Percentiles rank a stretch among this genome's conserved stretches.
These are phyloP conservation scores for Actinernus sp. DNA, from an alignment of 92 coral and sea anemone genomes.

Conservation along the genomic window DNA sequence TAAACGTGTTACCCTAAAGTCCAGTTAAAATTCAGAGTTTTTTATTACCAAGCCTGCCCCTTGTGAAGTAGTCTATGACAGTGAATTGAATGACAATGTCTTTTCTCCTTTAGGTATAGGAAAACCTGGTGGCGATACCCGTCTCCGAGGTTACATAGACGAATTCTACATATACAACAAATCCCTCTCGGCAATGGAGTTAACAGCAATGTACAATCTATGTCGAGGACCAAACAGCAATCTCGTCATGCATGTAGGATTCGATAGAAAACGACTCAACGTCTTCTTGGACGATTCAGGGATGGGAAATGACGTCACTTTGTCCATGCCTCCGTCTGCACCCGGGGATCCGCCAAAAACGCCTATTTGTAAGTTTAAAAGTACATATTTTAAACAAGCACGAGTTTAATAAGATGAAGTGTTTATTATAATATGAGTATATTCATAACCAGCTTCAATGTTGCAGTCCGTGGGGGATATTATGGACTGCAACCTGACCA, in stretches of 20 bases:
- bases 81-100: too few relatives aligned
- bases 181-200: conserved; percentile 74
- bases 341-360: too few relatives aligned
- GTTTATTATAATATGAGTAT: too few relatives aligned
- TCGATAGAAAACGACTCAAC: conserved; percentile 72
- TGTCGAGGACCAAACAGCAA: conserved; percentile 80
- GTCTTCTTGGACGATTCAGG: conserved; percentile 89
- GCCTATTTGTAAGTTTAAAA: too few relatives aligned
- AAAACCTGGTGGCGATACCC: conserved; percentile 52
- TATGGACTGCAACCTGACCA: too few relatives aligned
- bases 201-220: conserved; percentile 59
- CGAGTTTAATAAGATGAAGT: too few relatives aligned
- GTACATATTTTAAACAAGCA: too few relatives aligned
- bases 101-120: conserved; percentile 99
- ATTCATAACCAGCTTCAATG: too few relatives aligned
- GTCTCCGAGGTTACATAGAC: conserved; percentile 85
- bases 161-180: conserved; percentile 96
- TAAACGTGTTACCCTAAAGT: too few relatives aligned
- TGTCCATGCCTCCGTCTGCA: conserved; percentile 55
- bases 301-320: conserved; percentile 80
- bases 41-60: neutral
- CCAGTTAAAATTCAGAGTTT: neutral
- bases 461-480: too few relatives aligned
- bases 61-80: too few relatives aligned
- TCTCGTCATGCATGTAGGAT: conserved; percentile 87